These are phyloP conservation scores for Porphyrio hochstetteri DNA, from an alignment of 2,113 vertebrate species.

Conservation along the genomic window DNA sequence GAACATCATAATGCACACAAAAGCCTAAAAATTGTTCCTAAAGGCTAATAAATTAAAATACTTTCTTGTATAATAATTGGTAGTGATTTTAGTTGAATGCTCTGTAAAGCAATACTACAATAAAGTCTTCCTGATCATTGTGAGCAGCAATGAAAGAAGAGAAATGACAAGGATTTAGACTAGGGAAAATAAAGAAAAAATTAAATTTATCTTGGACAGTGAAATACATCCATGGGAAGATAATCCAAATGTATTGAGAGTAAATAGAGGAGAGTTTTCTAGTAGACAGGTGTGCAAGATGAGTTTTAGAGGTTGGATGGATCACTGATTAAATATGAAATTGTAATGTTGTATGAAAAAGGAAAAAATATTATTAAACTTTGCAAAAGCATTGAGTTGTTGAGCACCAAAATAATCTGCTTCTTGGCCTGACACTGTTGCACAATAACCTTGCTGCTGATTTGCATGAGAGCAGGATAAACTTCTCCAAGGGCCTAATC, in stretches of 20 bases:
- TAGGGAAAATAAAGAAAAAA: background rate
- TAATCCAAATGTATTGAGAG: background rate
- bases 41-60: slow-evolving; percentile 21
- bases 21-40: slow-evolving; percentile 20
- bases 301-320: background rate
- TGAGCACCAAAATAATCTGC: background rate
- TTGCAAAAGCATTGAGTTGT: background rate
- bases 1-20: slow-evolving; percentile 21
- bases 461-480: background rate
- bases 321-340: background rate
- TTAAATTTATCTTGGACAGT: background rate
- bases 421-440: background rate
- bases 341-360: background rate
- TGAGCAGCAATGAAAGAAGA: background rate
- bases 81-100: slow-evolving; percentile 26
- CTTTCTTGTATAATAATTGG: slow-evolving; percentile 16
- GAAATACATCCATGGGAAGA: background rate
- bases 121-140: background rate
- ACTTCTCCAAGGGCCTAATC: background rate
- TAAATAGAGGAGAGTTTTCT: background rate
- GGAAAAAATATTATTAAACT: background rate
- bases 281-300: background rate
- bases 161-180: background rate
- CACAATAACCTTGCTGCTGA: background rate
- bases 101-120: background rate